Conservation (phyloP, 2,888 invertebrate genomes). For the Epsilonema sp. region DNA sequence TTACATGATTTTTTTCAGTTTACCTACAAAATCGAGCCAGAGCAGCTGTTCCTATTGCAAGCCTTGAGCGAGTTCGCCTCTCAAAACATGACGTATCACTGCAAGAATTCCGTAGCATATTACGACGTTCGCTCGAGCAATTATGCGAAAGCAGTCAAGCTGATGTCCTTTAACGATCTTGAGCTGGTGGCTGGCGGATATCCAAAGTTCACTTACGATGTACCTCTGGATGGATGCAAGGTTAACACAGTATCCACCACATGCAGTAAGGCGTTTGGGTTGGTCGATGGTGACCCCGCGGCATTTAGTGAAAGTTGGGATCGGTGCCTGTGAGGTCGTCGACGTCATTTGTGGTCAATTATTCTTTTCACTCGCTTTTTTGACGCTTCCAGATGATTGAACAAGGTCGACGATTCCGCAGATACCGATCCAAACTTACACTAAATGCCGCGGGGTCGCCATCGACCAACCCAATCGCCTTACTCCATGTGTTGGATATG, state of each 20-base stretch:
- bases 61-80: conserved; percentile 51
- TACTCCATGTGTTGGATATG: too few relatives aligned
- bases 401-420: too few relatives aligned
- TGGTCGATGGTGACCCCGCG: too few relatives aligned
- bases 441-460: too few relatives aligned
- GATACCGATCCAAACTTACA: background rate
- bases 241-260: too few relatives aligned
- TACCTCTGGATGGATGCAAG: conserved; percentile 56
- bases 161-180: conserved; percentile 59
- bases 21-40: conserved; percentile 63
- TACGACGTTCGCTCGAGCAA: conserved; percentile 47
- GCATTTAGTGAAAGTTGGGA: too few relatives aligned
- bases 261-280: too few relatives aligned
- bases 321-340: background rate
- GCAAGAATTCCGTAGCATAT: conserved; percentile 58
- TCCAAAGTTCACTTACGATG: conserved; percentile 48
- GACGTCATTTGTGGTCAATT: background rate
- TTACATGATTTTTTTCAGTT: conserved; percentile 46
- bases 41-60: conserved; percentile 66
- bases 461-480: background rate
- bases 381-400: too few relatives aligned
- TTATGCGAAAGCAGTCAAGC: conserved; percentile 49
- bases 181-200: conserved; percentile 58
- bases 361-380: background rate
- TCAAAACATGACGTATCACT: conserved; percentile 68